These are phyloP conservation scores for Tachina fera DNA, from an alignment of 2,888 invertebrate genomes.

Conservation along the genomic window DNA sequence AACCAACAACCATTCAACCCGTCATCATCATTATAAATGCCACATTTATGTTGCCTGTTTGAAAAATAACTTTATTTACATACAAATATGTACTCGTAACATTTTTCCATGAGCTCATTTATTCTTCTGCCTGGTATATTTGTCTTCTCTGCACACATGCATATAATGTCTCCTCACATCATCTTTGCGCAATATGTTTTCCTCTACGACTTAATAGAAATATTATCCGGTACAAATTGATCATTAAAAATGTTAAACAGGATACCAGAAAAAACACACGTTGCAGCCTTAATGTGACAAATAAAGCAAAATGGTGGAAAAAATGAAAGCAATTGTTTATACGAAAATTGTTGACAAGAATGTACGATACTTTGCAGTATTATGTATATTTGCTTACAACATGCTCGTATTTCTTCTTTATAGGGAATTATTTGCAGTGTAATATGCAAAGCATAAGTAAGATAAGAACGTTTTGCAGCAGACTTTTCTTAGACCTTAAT, in stretches of 20 bases:
- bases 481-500: too few species aligned
- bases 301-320: background rate
- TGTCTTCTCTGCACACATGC: background rate
- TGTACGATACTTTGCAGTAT: background rate
- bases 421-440: too few species aligned
- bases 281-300: conserved; percentile 22
- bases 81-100: background rate
- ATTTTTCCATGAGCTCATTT: conserved; percentile 9
- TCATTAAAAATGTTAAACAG: conserved; percentile 73
- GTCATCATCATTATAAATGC: conserved; percentile 53
- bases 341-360: background rate
- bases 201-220: conserved; percentile 70
- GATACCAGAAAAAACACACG: conserved; percentile 38
- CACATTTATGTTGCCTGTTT: conserved; percentile 47
- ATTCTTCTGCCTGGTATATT: conserved; percentile 48
- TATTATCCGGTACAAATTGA: conserved; percentile 74
- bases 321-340: background rate
- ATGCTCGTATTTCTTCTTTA: too few species aligned
- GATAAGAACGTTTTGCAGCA: too few species aligned
- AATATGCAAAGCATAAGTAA: too few species aligned
- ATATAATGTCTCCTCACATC: conserved; percentile 53
- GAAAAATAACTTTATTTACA: conserved; percentile 19
- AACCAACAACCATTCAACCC: conserved; percentile 10
- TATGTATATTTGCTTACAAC: background rate
- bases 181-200: conserved; percentile 37